phyloP scores from a whole-genome alignment of 2,888 invertebrate genomes.

The Tachystola acroxantha region DNA sequence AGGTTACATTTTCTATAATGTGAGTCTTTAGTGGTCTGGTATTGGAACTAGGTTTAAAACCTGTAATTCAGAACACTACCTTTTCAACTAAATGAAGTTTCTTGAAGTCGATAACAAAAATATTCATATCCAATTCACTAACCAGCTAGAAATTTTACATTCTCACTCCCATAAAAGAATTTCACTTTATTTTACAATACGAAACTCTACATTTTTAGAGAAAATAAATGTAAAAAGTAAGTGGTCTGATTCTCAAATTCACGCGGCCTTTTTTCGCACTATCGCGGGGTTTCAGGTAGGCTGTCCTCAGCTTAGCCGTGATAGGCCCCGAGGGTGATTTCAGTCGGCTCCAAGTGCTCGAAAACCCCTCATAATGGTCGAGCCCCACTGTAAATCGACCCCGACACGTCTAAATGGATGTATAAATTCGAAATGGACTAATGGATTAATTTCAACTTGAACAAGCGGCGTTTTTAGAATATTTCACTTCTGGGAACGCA shows the following conservation, averaged over 20 bases:
- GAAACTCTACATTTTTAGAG: not conserved
- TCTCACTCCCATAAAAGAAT: no score
- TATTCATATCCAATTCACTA: no score
- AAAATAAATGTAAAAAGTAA: not conserved
- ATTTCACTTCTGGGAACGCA: no score
- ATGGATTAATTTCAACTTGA: slow-evolving; percentile 25
- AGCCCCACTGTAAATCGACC: slow-evolving; percentile 17
- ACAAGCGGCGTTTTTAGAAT: slow-evolving; percentile 8
- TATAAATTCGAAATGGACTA: slow-evolving; percentile 26
- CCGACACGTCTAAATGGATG: slow-evolving; percentile 21
- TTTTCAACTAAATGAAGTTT: no score
- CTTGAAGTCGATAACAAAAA: no score
- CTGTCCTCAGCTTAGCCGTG: slow-evolving; percentile 11
- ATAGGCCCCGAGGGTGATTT: slow-evolving; percentile 18
- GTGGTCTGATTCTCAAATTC: slow-evolving; percentile 8
- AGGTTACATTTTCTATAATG: no score
- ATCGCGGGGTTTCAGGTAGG: slow-evolving; percentile 16
- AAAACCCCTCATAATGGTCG: slow-evolving; percentile 20
- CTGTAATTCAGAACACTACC: no score
- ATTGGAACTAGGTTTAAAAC: no score
- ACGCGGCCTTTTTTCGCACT: slow-evolving; percentile 14
- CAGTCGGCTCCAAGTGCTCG: slow-evolving; percentile 10
- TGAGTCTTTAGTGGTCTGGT: no score
- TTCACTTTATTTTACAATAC: no score
- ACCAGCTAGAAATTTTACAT: no score